phyloP scores from a whole-genome alignment of 2,113 vertebrate species.

The Calonectris borealis region DNA sequence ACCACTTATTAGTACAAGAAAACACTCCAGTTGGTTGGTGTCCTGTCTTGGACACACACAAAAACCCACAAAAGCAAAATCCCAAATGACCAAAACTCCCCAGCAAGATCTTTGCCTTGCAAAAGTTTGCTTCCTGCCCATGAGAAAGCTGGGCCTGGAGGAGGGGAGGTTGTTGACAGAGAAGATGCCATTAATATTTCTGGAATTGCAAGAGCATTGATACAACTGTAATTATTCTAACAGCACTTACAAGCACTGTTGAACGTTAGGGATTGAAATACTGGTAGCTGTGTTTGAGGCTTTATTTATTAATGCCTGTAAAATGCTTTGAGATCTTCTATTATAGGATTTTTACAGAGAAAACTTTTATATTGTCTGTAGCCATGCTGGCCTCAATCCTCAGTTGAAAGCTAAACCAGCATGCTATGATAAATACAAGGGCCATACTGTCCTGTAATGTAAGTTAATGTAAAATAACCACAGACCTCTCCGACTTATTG shows the following conservation, averaged over 20 bases:
- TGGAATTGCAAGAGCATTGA: constrained; percentile 7
- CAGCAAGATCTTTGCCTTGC: neutral
- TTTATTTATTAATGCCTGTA: constrained; percentile 66
- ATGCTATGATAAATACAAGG: neutral
- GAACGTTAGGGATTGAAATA: constrained; percentile 55
- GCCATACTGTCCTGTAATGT: neutral
- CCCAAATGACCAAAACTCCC: neutral
- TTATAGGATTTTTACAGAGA: constrained; percentile 37
- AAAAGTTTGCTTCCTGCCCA: constrained; percentile 17
- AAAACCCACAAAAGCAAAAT: constrained; percentile 38
- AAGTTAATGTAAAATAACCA: constrained; percentile 32
- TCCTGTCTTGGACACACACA: neutral
- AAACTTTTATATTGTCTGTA: constrained; percentile 10
- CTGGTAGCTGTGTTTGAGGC: constrained; percentile 36
- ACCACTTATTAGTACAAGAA: neutral
- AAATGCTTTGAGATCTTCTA: constrained; percentile 52
- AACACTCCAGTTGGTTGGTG: neutral
- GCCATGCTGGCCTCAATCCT: neutral
- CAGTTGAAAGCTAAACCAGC: constrained; percentile 26
- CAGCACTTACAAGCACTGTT: constrained; percentile 41
- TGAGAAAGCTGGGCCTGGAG: constrained; percentile 14
- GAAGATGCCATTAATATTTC: constrained; percentile 49
- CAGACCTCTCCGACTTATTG: neutral
- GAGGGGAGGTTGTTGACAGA: constrained; percentile 38
- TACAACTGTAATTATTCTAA: constrained; percentile 39